phyloP scores from a whole-genome alignment of 2,113 vertebrate species.

The Calonectris borealis region DNA sequence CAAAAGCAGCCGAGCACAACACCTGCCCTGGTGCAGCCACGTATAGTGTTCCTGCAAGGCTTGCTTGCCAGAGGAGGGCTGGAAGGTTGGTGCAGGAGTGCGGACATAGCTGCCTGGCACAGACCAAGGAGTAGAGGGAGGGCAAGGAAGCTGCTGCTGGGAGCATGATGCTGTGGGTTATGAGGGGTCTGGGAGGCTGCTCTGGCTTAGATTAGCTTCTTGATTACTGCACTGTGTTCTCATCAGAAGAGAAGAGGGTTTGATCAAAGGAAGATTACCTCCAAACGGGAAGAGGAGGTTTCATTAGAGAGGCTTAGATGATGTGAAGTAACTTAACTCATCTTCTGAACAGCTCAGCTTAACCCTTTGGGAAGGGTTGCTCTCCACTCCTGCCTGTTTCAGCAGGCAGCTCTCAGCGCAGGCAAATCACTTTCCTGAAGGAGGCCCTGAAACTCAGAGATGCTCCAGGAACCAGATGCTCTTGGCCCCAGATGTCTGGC shows the following conservation, averaged over 20 bases:
- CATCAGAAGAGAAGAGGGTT: slow-evolving; percentile 57
- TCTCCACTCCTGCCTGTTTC: not conserved
- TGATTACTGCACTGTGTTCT: slow-evolving; percentile 48
- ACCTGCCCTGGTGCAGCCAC: not conserved
- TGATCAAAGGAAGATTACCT: slow-evolving; percentile 62
- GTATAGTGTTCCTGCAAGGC: not conserved
- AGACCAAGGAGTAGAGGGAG: not conserved
- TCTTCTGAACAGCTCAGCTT: not conserved
- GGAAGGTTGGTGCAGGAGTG: not conserved
- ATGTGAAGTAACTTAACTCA: slow-evolving; percentile 25
- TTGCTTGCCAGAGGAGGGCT: not conserved
- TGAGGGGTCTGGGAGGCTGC: not conserved
- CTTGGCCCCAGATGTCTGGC: not conserved
- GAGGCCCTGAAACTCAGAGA: not conserved
- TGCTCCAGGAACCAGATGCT: not conserved
- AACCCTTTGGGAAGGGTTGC: not conserved
- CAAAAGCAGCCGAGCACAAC: not conserved
- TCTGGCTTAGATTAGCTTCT: slow-evolving; percentile 42
- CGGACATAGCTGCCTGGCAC: not conserved
- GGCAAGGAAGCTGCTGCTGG: accelerated
- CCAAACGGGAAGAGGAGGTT: slow-evolving; percentile 7
- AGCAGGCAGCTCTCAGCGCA: not conserved
- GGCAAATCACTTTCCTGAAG: not conserved
- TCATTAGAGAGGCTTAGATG: slow-evolving; percentile 51
- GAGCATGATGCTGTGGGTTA: not conserved